Conservation (phyloP, 2,797 vertebrate genomes). For the Sebastes baramenuke region DNA sequence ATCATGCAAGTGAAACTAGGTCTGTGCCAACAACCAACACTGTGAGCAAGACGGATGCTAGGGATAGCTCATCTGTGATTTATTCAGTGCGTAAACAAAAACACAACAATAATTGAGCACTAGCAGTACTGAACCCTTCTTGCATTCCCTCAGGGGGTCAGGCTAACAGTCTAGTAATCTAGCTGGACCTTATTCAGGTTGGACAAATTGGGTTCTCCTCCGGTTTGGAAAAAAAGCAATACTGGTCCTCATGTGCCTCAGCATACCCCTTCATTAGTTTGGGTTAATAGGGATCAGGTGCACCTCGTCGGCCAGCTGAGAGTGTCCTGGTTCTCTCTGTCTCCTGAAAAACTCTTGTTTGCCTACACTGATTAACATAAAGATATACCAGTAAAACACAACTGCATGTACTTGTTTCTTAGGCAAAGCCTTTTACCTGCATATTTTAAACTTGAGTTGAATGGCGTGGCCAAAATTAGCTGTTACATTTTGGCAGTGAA, state of each 20-base stretch:
- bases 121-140: not conserved
- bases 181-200: not conserved
- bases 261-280: conserved; percentile 18
- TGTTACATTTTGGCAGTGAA: not conserved
- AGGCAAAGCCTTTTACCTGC: not conserved
- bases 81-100: conserved; percentile 12
- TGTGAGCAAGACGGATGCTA: not conserved
- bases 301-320: not conserved
- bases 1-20: not conserved
- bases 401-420: not conserved
- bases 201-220: not conserved
- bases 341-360: not conserved
- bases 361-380: not conserved
- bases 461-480: not conserved
- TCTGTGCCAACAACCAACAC: not conserved
- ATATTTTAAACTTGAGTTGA: not conserved
- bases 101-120: not conserved
- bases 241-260: not conserved
- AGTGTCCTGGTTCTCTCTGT: conserved; percentile 1
- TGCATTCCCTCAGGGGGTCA: not conserved
- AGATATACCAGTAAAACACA: not conserved
- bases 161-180: conserved; percentile 1
- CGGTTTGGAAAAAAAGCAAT: conserved; percentile 7
- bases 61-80: conserved; percentile 5
- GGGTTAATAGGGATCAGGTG: conserved; percentile 54